Conservation (phyloP, 2,888 invertebrate genomes). For the Amphipyra tragopoginis region DNA sequence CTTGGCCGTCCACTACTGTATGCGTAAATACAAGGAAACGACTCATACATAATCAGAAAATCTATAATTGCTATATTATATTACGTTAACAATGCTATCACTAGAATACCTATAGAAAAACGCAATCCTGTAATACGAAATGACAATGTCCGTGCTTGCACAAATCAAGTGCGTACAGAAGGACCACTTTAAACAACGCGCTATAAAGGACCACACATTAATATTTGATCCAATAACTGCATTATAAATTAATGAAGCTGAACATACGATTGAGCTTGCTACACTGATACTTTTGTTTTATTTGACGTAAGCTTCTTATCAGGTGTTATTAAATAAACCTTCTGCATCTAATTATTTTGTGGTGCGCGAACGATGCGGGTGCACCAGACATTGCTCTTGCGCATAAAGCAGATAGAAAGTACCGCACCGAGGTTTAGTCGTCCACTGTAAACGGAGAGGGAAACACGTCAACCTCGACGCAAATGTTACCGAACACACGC, state of each 20-base stretch:
- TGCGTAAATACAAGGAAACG: background rate
- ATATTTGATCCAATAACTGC: no score
- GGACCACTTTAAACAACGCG: background rate
- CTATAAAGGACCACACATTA: no score
- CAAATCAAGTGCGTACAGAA: constrained; percentile 9
- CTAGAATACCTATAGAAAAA: constrained; percentile 59
- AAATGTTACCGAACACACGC: constrained; percentile 85
- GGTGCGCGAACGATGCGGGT: constrained; percentile 60
- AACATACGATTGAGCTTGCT: no score
- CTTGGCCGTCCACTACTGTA: no score
- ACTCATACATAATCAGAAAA: constrained; percentile 12
- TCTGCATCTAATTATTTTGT: constrained; percentile 18
- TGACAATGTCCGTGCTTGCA: constrained; percentile 57
- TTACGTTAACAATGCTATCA: constrained; percentile 39
- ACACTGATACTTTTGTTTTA: no score
- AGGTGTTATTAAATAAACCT: constrained; percentile 11
- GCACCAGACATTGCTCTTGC: constrained; percentile 75
- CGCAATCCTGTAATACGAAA: constrained; percentile 61
- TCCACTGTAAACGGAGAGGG: constrained; percentile 73
- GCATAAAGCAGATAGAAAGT: constrained; percentile 87
- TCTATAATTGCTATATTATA: constrained; percentile 35
- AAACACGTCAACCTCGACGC: constrained; percentile 78
- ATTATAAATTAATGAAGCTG: no score
- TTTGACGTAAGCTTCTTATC: background rate
- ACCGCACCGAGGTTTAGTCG: constrained; percentile 79